A percentile compares a stretch with the other conserved stretches of the same genome.
Evolutionary conservation across 2,888 invertebrate genomes (phyloP).

Genomic region (Rhynchonema sp.): DNA sequence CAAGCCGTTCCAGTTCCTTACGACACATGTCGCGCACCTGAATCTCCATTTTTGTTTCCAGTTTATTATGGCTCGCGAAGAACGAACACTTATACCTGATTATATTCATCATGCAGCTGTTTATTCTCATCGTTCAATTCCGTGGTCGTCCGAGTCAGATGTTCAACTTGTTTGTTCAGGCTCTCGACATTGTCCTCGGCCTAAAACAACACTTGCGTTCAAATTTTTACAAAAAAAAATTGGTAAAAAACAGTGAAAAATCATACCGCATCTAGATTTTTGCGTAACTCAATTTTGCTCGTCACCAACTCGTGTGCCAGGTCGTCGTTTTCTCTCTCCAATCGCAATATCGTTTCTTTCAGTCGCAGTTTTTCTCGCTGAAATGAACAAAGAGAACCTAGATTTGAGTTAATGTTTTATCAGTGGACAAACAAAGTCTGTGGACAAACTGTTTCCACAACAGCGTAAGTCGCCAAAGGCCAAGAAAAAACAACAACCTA

Average conservation of each 20-base stretch:
- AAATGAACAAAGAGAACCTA: slow-evolving; percentile 4
- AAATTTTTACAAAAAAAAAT: background rate
- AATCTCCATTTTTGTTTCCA: background rate
- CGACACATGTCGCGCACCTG: slow-evolving; percentile 48
- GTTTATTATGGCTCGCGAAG: background rate
- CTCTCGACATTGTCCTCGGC: slow-evolving; percentile 33
- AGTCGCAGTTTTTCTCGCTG: slow-evolving; percentile 34
- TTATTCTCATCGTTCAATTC: slow-evolving; percentile 54
- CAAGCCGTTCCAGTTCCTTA: slow-evolving; percentile 41
- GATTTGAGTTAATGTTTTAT: too few species aligned
- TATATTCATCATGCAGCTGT: slow-evolving; percentile 45
- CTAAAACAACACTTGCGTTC: slow-evolving; percentile 17
- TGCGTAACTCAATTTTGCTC: slow-evolving; percentile 38
- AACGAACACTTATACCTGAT: slow-evolving; percentile 23
- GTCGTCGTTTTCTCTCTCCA: slow-evolving; percentile 43
- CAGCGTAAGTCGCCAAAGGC: too few species aligned
- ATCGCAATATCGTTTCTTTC: slow-evolving; percentile 36
- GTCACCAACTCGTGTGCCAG: slow-evolving; percentile 40
- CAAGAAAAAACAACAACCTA: too few species aligned
- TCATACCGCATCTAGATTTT: slow-evolving; percentile 32
- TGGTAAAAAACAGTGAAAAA: background rate
- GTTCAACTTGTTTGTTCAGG: slow-evolving; percentile 24
- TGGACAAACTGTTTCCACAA: too few species aligned
- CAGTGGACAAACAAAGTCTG: too few species aligned
- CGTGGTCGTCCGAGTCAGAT: slow-evolving; percentile 34